Conservation (phyloP, 1,140 invertebrate genomes). For the silkworm (Bombyx mori) region ASM3026992v2 NC_085107.1:1069501-1070000, state of each 20-base stretch:
- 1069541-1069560: constrained; percentile 79
- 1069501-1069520: too few relatives aligned
- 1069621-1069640: constrained; percentile 87
- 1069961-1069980: too few relatives aligned
- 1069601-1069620: constrained; percentile 79
- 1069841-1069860: constrained; percentile 77
- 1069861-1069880: constrained; percentile 38
- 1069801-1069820: constrained; percentile 79
- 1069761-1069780: constrained; percentile 78
- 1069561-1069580: constrained; percentile 86
- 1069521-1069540: too few relatives aligned
- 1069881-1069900: too few relatives aligned
- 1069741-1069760: constrained; percentile 86
- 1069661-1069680: constrained; percentile 82
- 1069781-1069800: constrained; percentile 75
- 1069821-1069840: constrained; percentile 79
- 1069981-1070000: too few relatives aligned
- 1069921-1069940: too few relatives aligned
- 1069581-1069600: constrained; percentile 78
- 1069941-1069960: too few relatives aligned
- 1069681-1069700: constrained; percentile 85
- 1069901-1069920: too few relatives aligned
- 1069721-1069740: constrained; percentile 86
- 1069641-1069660: constrained; percentile 74
- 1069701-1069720: constrained; percentile 54